Conservation (phyloP, 2,113 vertebrate genomes). For the Brachyhypopomus occidentalis region DNA sequence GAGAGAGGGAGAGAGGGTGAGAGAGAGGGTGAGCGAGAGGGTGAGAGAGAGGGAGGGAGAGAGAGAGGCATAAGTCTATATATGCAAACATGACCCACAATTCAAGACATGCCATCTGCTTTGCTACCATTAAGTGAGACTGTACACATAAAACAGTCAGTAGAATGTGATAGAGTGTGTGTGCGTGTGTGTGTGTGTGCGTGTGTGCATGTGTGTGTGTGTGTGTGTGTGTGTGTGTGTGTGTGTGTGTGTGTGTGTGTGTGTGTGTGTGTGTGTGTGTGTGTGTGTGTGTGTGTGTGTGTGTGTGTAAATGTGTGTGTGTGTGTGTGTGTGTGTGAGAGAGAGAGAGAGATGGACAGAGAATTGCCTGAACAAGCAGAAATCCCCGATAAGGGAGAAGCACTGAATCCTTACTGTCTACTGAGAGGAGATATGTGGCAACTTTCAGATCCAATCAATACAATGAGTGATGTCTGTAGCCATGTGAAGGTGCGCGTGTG, state of each 20-base stretch:
- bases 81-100: too few species aligned
- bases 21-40: neutral
- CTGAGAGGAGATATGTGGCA: neutral
- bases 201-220: neutral
- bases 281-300: too few species aligned
- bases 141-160: too few species aligned
- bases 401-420: neutral
- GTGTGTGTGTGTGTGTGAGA: neutral
- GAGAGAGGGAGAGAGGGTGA: neutral
- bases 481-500: neutral
- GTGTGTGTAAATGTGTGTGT: neutral
- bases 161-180: too few species aligned
- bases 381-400: neutral
- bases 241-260: too few species aligned
- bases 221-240: neutral
- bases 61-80: neutral
- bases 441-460: conserved; percentile 11
- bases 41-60: neutral
- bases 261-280: neutral
- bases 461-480: neutral
- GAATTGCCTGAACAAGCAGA: conserved; percentile 8
- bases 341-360: neutral
- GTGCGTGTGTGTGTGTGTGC: too few species aligned
- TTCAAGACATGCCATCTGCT: too few species aligned
- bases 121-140: too few species aligned